Base-by-base conservation (phyloP, 2,888 invertebrate species). In the Hydropsyche betteni region DNA sequence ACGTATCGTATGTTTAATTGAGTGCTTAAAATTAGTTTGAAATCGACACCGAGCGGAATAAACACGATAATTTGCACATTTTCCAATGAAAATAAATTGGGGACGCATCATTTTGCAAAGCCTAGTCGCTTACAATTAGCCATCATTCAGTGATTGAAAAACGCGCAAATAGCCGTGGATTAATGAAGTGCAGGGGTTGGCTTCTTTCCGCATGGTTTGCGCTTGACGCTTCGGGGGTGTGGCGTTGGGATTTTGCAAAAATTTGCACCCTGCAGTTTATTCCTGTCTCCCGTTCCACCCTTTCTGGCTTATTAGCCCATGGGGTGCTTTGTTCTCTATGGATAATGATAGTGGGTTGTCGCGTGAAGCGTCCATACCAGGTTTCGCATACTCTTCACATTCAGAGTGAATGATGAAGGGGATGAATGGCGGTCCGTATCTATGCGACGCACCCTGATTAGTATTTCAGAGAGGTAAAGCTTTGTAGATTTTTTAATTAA, bases 241-340 rank as follows among this genome's bases (percentile, higher is more conserved):
- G 16, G 50, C 14, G 51, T 24, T n/a, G 69, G 8, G 8, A 38
- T 4, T 34, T 44, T 44, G 44, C 12, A 69, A 16, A 12, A 44
- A 34, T 12, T 36, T 69, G 51, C 16, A 36, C 68, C 34, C 16
- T 12, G 50, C 44, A 44, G 10, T 44, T 8, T 44, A 44, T 44
- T 44, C 44, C 44, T 44, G 10, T 44, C 44, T 44, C 44, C 44
- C 6, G 44, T 10, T 44, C 51, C 24, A 24, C 24, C 24, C 51
- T 1, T 10, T 44, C 10, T 44, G 50, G 69, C 51, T 69, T 69
- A 69, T 69, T 69, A 69, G 69, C 69, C 14, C 14, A 12, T 50
- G 69, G 36, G 51, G 14, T 69, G 58, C 69, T 69, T 69, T 69
- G 69, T 69, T 69, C 69, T 44, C 14, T 12, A n/a, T 69, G 69